Evolutionary conservation across 1,140 invertebrate species (phyloP), one percentile per base, ranked within the genome.

Genomic region (Hylaeus volcanicus): DNA sequence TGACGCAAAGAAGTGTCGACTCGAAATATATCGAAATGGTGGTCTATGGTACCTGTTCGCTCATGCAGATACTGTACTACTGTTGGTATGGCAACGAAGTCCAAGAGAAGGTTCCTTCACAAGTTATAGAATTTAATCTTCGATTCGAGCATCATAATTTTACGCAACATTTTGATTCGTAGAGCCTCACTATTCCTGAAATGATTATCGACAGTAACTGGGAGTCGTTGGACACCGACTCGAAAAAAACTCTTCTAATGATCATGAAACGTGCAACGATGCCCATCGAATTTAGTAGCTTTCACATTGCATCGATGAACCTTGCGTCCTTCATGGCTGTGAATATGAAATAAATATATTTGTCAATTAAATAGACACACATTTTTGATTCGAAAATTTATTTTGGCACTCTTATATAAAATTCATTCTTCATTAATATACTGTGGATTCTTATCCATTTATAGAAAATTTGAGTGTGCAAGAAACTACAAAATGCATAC

Each of bases 31-130:
- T 85, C 2, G 74, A 76, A 8, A 53, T 83, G 8, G 43, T 86
- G 4, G 39, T 88, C 15, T 90, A 86, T 63, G 69, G 78, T 5
- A 51, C 68, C 56, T 82, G 76, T n/a, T 72, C 81, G 37, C 37
- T 83, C 11, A n/a, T 82, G 3, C 88, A 95, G 70, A 89, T 95
- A 43, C 92, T 93, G 64, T 86, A 94, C 0, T 95, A 94, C 64
- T 94, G 94, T 83, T 95, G 94, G 94, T 94, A 93, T 84, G 94
- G 94, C 37, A 94, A 94, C 83, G 94, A 94, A 87, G 92, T 95
- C 1, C 94, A 81, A n/a, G n/a, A 78, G 9, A 86, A 86, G 75
- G 84, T 86, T 58, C 51, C 45, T 73, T 39, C 5, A 1, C 3
- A 39, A 14, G 0, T 51, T 6, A 14, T n/a, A 45, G 37, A 5